Percentiles rank a stretch among this genome's conserved stretches.
These are phyloP conservation scores for Kryphioiulus occultus DNA, from an alignment of 2,888 invertebrate genomes.

Conservation along the genomic window DNA sequence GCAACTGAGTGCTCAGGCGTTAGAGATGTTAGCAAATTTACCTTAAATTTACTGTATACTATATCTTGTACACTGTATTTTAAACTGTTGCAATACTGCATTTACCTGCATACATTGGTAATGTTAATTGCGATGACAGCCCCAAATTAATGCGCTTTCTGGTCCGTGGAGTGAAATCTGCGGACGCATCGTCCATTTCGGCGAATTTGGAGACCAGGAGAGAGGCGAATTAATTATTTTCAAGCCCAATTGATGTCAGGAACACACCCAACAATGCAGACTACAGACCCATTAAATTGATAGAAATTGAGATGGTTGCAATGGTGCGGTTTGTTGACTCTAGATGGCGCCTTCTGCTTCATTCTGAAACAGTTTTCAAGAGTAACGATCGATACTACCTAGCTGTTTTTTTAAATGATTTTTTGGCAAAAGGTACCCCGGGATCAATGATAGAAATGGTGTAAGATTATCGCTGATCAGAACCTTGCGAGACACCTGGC, in stretches of 20 bases:
- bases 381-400: background rate
- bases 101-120: slow-evolving; percentile 49
- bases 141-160: slow-evolving; percentile 22
- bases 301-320: background rate
- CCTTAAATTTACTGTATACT: background rate
- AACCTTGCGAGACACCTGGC: too few relatives aligned
- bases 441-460: too few relatives aligned
- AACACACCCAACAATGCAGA: slow-evolving; percentile 17
- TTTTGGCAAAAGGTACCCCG: too few relatives aligned
- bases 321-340: background rate
- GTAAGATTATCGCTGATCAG: too few relatives aligned
- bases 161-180: slow-evolving; percentile 41
- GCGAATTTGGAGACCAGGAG: background rate
- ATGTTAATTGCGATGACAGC: slow-evolving; percentile 46
- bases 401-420: too few relatives aligned
- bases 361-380: background rate
- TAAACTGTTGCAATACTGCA: background rate
- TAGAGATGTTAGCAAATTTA: background rate
- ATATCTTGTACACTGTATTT: background rate
- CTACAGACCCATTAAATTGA: slow-evolving; percentile 31
- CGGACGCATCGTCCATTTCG: slow-evolving; percentile 25
- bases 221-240: background rate
- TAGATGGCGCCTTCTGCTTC: background rate
- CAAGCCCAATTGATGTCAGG: background rate
- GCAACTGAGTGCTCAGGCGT: background rate